Base-by-base conservation (phyloP, 2,797 vertebrate species). In the Ptychobarbus kaznakovi region DNA sequence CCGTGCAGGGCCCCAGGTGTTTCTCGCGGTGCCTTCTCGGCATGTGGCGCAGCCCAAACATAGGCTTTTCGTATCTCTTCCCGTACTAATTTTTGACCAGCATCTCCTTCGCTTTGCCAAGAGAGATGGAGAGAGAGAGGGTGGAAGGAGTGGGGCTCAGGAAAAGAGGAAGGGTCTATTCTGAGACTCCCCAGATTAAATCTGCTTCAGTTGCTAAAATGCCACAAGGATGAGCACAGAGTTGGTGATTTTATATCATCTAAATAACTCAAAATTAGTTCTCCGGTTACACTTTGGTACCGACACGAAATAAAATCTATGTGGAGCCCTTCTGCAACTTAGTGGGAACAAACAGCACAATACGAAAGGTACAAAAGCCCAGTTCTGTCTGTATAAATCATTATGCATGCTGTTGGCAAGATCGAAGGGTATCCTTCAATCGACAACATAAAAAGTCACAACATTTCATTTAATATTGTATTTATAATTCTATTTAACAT, bases 1-100 rank as follows among this genome's bases (percentile, higher is more conserved):
- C 56, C 90, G 91, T 82, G 86, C 79, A 7, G 40, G 51, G 89
- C 70, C 84, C 90, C 92, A 92, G 92, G 90, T 93, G 91, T 90
- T 87, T 77, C 81, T 56, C 78, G 81, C 89, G 82, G 86, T 89
- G 84, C 89, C 91, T 92, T 91, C 88, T 92, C 89, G 66, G 74
- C 87, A 87, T 83, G 86, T 89, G 83, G 88, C 87, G 35, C 87
- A 76, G 82, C 51, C 74, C 82, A 44, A 85, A 86, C 81, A 69
- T 76, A 49, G 73, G 68, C 69, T 78, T 81, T 75, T 84, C 40
- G 44, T 74, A 44, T 72, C 38, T 68, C 22, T 66, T 66, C 83
- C 66, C 58, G 25, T 84, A 63, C 81, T 86, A 58, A 83, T 73
- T 75, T 85, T 85, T 85, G 69, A 82, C 77, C 82, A 84, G 56